Evolutionary conservation across 2,113 vertebrate genomes (phyloP), one percentile per base, ranked within the genome.

Genomic region (Callithrix jacchus): DNA sequence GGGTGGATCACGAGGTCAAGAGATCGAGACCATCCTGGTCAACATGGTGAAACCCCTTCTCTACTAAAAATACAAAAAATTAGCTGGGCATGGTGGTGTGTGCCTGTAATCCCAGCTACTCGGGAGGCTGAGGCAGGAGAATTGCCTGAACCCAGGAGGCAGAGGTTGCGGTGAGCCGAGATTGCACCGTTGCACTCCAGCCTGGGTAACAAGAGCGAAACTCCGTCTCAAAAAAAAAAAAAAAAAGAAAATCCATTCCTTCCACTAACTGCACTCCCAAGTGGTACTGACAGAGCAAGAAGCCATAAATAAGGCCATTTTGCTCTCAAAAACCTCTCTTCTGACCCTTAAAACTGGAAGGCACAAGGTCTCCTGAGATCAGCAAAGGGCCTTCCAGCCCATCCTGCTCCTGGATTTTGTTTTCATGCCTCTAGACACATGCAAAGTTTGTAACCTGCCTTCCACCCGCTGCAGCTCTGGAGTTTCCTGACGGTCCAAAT

Each of bases 251-350:
- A 76, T 16, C 32, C 9, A 35, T 70, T 52, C 27, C 74, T 25
- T 83, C 88, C 47, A 0, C 89, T 0, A 91, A 64, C 0, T 0
- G 0, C 1, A 0, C 20, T 13, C 35, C 66, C 47, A 74, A 56
- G 11, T 61, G 77, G 47, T 42, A 64, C 1, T 58, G 42, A 83
- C 54, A 89, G 40, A 79, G 61, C 25, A 66, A 68, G 32, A 32
- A 64, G 16, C 64, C 21, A 61, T 30, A 49, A 79, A 45, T 77
- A 74, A 93, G 25, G 70, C 49, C 25, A 92, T 20, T 74, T 23
- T 71, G 42, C n/a, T 58, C 10, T 88, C 37, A 45, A 18, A 61
- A 49, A 27, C 16, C 4, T 92, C 45, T 83, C 64, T 61, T 68
- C 12, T 58, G 64, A 83, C 42, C 42, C 64, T 88, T 88, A 14